phyloP scores from a whole-genome alignment of 2,888 invertebrate genomes.

The Glaucopsyche alexis region DNA sequence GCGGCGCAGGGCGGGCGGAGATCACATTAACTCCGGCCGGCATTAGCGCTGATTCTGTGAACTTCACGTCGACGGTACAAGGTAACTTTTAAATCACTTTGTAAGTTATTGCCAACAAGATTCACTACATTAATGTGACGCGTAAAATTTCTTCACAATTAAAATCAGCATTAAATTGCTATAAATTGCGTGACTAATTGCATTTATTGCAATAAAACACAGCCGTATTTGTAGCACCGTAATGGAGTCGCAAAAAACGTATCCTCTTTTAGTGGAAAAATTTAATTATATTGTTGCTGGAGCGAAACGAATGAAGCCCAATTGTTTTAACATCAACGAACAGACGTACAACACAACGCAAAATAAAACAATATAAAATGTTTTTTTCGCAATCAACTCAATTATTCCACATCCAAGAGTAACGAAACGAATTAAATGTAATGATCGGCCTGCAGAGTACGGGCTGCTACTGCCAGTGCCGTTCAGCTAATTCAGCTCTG shows the following conservation, averaged over 20 bases:
- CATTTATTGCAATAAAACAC: neutral
- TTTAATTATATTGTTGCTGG: slow-evolving; percentile 8
- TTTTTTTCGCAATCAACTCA: neutral
- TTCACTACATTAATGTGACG: neutral
- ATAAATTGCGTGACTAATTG: neutral
- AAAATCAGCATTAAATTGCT: no score
- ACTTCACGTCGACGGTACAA: neutral
- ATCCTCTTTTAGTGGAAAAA: neutral
- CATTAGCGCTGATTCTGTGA: slow-evolving; percentile 3
- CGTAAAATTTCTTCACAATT: neutral
- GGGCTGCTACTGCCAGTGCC: no score
- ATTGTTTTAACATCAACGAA: neutral
- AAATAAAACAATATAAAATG: neutral
- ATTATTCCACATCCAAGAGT: slow-evolving; percentile 6
- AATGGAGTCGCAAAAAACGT: neutral
- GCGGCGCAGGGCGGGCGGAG: neutral
- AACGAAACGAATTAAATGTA: neutral
- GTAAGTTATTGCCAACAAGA: neutral
- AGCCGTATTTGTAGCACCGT: neutral
- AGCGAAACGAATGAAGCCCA: neutral
- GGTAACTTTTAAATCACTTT: slow-evolving; percentile 2
- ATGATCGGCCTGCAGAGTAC: neutral
- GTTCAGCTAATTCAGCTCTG: neutral
- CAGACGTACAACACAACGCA: neutral
- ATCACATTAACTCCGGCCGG: neutral